Percentiles rank a stretch among this genome's conserved stretches.
Conservation (phyloP, 1,140 invertebrate species). For the Cardiocondyla obscurior region DNA sequence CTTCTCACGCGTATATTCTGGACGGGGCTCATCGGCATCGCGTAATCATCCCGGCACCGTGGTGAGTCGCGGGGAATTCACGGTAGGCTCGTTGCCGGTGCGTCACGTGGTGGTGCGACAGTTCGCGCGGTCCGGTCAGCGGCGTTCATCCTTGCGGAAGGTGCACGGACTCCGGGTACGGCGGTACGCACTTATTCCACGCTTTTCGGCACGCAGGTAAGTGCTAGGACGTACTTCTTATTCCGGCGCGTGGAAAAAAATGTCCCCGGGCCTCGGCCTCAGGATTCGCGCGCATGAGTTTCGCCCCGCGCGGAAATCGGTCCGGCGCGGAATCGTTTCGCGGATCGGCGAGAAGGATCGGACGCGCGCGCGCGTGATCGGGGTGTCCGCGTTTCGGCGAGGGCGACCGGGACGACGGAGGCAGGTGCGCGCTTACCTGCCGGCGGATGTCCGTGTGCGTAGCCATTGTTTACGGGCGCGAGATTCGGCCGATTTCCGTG, state of each 20-base stretch:
- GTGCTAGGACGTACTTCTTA: neutral
- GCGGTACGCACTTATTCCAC: constrained; percentile 41
- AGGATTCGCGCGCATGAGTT: neutral
- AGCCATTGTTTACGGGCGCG: constrained; percentile 34
- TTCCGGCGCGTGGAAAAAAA: neutral
- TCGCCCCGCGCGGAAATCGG: neutral
- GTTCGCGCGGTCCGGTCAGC: neutral
- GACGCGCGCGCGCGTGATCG: neutral
- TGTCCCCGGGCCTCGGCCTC: neutral
- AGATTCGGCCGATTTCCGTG: constrained; percentile 7
- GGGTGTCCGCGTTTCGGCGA: neutral
- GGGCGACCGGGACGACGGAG: neutral
- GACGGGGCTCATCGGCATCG: neutral
- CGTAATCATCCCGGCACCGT: neutral
- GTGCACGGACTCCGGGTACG: neutral
- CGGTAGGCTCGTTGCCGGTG: neutral
- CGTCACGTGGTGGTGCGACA: neutral
- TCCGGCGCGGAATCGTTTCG: too few species aligned
- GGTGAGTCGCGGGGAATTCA: neutral
- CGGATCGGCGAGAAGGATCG: neutral
- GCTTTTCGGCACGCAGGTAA: constrained; percentile 45
- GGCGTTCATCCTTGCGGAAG: neutral
- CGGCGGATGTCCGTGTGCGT: neutral
- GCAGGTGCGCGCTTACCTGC: neutral
- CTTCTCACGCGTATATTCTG: neutral